Conservation (phyloP, 2,888 invertebrate genomes). For the Thecocarcelia acutangulata region DNA sequence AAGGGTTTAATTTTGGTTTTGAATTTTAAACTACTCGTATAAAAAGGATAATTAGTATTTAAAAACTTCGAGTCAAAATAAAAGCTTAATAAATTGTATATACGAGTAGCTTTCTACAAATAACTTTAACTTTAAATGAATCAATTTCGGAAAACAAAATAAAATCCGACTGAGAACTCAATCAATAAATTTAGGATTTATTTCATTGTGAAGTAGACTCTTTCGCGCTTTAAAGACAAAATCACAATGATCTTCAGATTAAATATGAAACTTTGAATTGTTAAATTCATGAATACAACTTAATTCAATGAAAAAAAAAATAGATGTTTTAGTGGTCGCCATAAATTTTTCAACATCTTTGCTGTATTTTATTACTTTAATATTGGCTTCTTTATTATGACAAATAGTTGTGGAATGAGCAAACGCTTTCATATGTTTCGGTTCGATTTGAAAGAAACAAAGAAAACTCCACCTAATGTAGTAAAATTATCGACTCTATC, state of each 20-base stretch:
- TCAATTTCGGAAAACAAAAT: not conserved
- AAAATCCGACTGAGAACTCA: slow-evolving; percentile 2
- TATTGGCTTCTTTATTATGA: slow-evolving; percentile 62
- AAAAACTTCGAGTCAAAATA: no score
- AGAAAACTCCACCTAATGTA: slow-evolving; percentile 62
- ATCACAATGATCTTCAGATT: not conserved
- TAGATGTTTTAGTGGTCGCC: slow-evolving; percentile 36
- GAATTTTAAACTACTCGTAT: not conserved
- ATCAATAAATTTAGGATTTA: not conserved
- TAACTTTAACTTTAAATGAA: not conserved
- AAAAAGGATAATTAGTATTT: not conserved
- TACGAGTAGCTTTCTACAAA: not conserved
- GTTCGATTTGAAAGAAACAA: slow-evolving; percentile 49
- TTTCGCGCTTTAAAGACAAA: slow-evolving; percentile 12
- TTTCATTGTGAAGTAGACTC: not conserved
- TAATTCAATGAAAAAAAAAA: slow-evolving; percentile 36
- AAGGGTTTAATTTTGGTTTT: not conserved
- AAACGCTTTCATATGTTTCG: slow-evolving; percentile 46
- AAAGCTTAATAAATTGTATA: no score
- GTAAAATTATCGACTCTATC: slow-evolving; percentile 58
- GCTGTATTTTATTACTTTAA: slow-evolving; percentile 41
- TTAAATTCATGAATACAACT: slow-evolving; percentile 31
- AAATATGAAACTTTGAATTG: not conserved
- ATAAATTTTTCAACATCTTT: slow-evolving; percentile 56
- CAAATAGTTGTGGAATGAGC: slow-evolving; percentile 62